Evolutionary conservation across 2,888 invertebrate genomes (phyloP).

Genomic region (Plebejus melissa): DNA sequence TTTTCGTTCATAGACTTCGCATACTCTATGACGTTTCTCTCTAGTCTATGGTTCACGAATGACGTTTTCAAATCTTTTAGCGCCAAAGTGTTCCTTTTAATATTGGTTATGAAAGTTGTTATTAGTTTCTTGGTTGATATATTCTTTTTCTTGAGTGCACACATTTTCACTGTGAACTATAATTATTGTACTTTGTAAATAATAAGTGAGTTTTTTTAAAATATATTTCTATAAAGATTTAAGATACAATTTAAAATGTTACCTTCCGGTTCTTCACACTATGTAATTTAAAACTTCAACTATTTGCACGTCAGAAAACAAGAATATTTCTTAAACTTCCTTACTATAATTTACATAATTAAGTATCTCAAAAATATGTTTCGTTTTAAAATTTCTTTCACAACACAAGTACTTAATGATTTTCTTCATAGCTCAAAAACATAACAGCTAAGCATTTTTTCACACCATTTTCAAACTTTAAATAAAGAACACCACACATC

Average conservation of each 20-base stretch:
- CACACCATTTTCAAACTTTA: not conserved
- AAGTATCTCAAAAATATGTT: not conserved
- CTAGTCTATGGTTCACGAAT: constrained; percentile 48
- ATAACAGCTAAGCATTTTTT: too few species aligned
- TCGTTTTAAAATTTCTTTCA: not conserved
- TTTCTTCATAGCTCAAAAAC: too few species aligned
- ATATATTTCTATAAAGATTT: not conserved
- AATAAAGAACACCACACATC: not conserved
- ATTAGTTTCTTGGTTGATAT: constrained; percentile 50
- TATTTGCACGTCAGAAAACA: not conserved
- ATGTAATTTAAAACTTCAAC: not conserved
- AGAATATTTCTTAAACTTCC: not conserved
- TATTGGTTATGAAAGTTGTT: constrained; percentile 52
- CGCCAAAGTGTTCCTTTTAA: constrained; percentile 64
- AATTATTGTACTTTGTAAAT: not conserved
- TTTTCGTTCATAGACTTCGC: constrained; percentile 65
- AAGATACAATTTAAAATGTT: not conserved
- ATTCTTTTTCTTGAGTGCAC: constrained; percentile 41
- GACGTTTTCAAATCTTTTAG: constrained; percentile 57
- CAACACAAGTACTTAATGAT: not conserved
- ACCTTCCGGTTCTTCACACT: not conserved
- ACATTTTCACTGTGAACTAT: constrained; percentile 23
- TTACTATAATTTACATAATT: not conserved
- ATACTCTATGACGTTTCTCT: constrained; percentile 54
- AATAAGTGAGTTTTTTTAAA: not conserved